These are phyloP conservation scores for Threskiornis aethiopicus DNA, from an alignment of 2,797 vertebrate genomes.

Conservation along the genomic window DNA sequence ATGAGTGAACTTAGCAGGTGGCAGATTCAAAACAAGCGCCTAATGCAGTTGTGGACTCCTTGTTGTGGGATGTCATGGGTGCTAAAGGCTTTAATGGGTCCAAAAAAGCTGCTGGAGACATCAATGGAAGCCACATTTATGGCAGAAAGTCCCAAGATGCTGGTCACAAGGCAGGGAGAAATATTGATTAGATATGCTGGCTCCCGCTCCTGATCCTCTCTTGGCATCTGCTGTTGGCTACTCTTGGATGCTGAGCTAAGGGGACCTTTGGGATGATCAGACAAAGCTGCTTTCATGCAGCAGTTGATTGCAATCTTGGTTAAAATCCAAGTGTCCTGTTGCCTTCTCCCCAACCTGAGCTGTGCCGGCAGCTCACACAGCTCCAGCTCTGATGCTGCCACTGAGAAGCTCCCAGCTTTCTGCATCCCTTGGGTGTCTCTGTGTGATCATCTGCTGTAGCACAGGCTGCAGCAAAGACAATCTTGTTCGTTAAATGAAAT, in stretches of 20 bases:
- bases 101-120: background rate
- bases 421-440: background rate
- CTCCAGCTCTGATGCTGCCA: background rate
- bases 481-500: background rate
- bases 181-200: background rate
- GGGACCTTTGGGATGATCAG: constrained; percentile 5
- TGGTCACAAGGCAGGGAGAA: background rate
- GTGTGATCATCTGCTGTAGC: constrained; percentile 10
- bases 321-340: background rate
- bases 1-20: background rate
- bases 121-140: background rate
- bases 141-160: background rate
- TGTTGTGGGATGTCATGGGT: background rate
- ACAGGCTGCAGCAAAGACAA: background rate
- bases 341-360: background rate
- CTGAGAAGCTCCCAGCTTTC: background rate
- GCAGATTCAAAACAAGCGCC: background rate
- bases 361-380: background rate
- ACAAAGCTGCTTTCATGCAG: background rate
- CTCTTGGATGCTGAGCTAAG: constrained; percentile 9
- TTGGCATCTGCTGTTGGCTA: constrained; percentile 4
- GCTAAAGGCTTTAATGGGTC: background rate
- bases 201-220: background rate
- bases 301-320: background rate
- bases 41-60: background rate